Conservation (phyloP, 2,797 vertebrate species). For the Pelodytes ibericus region DNA sequence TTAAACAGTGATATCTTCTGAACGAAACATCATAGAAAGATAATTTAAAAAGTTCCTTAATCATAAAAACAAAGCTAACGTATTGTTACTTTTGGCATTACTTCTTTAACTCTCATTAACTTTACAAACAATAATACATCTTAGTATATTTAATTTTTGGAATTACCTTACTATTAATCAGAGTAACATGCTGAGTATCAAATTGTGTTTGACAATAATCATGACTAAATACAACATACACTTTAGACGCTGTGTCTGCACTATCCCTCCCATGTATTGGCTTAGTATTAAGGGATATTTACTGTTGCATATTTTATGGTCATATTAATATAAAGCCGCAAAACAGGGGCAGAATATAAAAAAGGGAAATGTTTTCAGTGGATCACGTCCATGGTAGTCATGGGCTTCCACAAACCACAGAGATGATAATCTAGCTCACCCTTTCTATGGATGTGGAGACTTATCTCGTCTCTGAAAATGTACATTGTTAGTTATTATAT, state of each 20-base stretch:
- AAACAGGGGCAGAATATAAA: neutral
- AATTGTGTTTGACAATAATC: neutral
- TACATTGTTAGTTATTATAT: too few relatives aligned
- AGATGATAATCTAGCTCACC: neutral
- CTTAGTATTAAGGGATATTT: neutral
- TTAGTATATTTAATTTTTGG: too few relatives aligned
- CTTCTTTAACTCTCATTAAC: too few relatives aligned
- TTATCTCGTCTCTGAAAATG: too few relatives aligned
- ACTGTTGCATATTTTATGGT: neutral
- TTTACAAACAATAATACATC: too few relatives aligned
- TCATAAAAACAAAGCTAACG: too few relatives aligned
- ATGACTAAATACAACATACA: neutral
- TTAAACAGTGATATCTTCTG: too few relatives aligned
- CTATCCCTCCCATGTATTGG: neutral
- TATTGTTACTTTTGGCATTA: too few relatives aligned
- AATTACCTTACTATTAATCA: too few relatives aligned
- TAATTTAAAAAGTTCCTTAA: too few relatives aligned
- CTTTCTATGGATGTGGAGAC: neutral
- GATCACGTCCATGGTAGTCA: neutral
- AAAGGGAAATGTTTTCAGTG: slow-evolving; percentile 6
- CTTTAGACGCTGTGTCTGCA: neutral
- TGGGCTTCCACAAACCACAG: neutral
- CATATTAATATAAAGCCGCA: neutral
- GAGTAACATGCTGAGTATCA: neutral
- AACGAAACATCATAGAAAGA: too few relatives aligned